A percentile compares a stretch with the other conserved stretches of the same genome.
These are phyloP conservation scores for Amphipyra tragopoginis DNA, from an alignment of 2,888 invertebrate genomes.

Conservation along the genomic window DNA sequence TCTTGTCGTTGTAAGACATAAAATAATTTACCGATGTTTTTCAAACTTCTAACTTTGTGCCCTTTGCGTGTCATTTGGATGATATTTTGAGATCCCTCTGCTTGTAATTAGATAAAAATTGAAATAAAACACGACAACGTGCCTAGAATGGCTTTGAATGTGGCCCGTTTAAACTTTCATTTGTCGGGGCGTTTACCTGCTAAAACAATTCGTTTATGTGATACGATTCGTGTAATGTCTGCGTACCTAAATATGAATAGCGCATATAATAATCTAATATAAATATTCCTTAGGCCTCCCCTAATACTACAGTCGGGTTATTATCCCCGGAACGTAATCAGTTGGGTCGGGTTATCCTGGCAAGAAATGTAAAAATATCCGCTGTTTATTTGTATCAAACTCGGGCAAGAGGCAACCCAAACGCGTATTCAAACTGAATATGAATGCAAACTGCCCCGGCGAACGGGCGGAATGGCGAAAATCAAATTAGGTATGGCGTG, in stretches of 20 bases:
- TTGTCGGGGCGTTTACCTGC: conserved; percentile 27
- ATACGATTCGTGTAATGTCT: conserved; percentile 40
- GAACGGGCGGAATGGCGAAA: conserved; percentile 88
- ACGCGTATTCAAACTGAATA: conserved; percentile 89
- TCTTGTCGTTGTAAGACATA: conserved; percentile 75
- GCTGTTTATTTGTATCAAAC: conserved; percentile 90
- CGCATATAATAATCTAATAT: conserved; percentile 75
- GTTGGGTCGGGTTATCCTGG: conserved; percentile 86
- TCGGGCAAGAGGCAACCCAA: conserved; percentile 86
- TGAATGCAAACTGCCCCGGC: conserved; percentile 89
- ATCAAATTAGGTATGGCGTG: conserved; percentile 90
- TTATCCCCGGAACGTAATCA: conserved; percentile 87
- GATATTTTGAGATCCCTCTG: conserved; percentile 76
- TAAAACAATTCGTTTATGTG: conserved; percentile 37
- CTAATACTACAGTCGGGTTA: conserved; percentile 79
- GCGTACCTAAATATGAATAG: conserved; percentile 61
- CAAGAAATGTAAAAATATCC: conserved; percentile 89
- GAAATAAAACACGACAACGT: conserved; percentile 64
- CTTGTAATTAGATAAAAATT: conserved; percentile 78
- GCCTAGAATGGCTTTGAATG: conserved; percentile 39
- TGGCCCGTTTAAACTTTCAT: conserved; percentile 23
- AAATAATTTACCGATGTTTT: conserved; percentile 71
- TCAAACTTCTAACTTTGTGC: conserved; percentile 70
- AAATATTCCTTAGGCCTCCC: conserved; percentile 77
- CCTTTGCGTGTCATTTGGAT: conserved; percentile 81